phyloP scores from a whole-genome alignment of 2,888 invertebrate genomes.

The Bhutanitis thaidina region DNA sequence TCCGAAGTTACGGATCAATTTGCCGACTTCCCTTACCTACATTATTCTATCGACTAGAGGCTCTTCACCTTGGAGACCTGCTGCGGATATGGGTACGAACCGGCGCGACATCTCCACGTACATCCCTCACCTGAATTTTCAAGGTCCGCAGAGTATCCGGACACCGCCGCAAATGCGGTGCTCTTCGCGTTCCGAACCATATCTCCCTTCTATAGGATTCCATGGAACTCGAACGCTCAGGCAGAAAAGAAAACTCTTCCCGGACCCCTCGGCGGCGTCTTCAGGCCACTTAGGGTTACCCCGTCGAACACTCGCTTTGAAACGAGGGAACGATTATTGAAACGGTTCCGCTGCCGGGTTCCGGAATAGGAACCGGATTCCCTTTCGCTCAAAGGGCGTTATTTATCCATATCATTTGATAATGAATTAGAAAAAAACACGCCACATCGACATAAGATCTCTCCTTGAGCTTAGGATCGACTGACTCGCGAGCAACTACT shows the following conservation, averaged over 20 bases:
- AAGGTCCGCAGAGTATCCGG: slow-evolving; percentile 30
- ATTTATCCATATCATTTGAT: too few relatives aligned
- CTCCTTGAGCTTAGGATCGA: too few relatives aligned
- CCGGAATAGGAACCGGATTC: too few relatives aligned
- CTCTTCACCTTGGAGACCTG: slow-evolving; percentile 54
- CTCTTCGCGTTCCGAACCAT: slow-evolving; percentile 62
- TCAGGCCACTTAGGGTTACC: slow-evolving; percentile 69
- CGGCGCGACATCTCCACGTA: slow-evolving; percentile 51
- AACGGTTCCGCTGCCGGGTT: slow-evolving; percentile 25
- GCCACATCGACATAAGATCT: too few relatives aligned
- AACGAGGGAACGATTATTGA: slow-evolving; percentile 59
- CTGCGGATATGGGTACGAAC: slow-evolving; percentile 86
- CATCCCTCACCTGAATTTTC: slow-evolving; percentile 30
- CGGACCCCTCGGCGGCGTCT: slow-evolving; percentile 77
- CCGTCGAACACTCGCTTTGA: slow-evolving; percentile 38
- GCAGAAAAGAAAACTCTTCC: slow-evolving; percentile 67
- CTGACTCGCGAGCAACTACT: too few relatives aligned
- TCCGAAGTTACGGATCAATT: slow-evolving; percentile 71
- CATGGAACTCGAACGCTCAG: slow-evolving; percentile 71
- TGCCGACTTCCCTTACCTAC: slow-evolving; percentile 83
- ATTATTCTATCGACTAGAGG: slow-evolving; percentile 80
- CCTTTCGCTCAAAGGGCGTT: too few relatives aligned
- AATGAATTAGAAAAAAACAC: too few relatives aligned
- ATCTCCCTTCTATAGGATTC: slow-evolving; percentile 73
- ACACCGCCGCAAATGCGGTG: slow-evolving; percentile 46